Evolutionary conservation across 2,113 vertebrate species (phyloP).

Genomic region (Entelurus aequoreus): DNA sequence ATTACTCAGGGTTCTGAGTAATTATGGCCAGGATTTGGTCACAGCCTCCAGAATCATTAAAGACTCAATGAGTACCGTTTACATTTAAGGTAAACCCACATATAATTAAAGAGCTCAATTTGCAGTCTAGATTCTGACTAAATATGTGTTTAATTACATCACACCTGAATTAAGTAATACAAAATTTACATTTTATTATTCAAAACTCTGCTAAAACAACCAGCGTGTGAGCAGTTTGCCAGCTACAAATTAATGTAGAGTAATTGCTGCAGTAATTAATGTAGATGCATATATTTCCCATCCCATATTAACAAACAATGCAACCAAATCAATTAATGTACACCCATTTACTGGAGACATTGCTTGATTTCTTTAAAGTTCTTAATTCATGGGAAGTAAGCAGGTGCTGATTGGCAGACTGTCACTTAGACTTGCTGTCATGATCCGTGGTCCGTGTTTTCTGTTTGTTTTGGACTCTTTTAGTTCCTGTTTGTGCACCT

Average conservation of each 20-base stretch:
- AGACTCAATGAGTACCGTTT: conserved; percentile 6
- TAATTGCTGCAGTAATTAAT: neutral
- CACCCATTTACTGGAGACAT: neutral
- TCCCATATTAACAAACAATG: neutral
- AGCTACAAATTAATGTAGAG: too few relatives aligned
- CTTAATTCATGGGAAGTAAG: neutral
- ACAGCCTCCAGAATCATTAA: conserved; percentile 26
- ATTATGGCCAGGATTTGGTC: conserved; percentile 38
- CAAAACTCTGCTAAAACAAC: too few relatives aligned
- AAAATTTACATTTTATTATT: too few relatives aligned
- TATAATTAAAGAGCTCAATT: neutral
- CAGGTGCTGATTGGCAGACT: neutral
- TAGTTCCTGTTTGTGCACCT: too few relatives aligned
- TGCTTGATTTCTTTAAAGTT: neutral
- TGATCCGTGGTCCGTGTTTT: too few relatives aligned
- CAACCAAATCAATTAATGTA: too few relatives aligned
- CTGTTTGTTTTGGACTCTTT: too few relatives aligned
- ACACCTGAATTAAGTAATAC: too few relatives aligned
- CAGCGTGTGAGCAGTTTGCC: too few relatives aligned
- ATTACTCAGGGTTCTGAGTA: conserved; percentile 46
- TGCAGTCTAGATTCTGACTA: neutral
- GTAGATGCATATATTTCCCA: too few relatives aligned
- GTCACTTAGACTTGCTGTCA: neutral
- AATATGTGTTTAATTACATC: neutral
- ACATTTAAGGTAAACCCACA: neutral